phyloP scores from a whole-genome alignment of 2,113 vertebrate genomes.

The Microtus oregoni region DNA sequence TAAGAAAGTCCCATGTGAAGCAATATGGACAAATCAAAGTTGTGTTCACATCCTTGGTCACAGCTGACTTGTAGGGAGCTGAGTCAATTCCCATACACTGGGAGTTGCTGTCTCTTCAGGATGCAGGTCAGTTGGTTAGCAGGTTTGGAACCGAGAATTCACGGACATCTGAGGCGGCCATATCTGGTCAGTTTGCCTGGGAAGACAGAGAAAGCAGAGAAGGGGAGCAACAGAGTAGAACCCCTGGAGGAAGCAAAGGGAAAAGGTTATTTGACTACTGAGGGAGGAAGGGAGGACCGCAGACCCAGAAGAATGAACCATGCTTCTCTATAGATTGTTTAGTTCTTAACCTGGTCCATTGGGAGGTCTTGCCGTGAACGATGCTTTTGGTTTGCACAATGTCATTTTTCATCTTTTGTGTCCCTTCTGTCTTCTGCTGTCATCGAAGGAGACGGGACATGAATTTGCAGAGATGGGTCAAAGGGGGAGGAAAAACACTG shows the following conservation, averaged over 20 bases:
- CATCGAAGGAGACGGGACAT: background rate
- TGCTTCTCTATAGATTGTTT: background rate
- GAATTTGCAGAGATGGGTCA: background rate
- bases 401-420: background rate
- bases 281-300: background rate
- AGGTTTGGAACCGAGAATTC: background rate
- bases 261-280: background rate
- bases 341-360: background rate
- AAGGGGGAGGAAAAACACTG: background rate
- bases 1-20: background rate
- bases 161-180: background rate
- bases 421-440: background rate
- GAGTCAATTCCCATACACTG: background rate
- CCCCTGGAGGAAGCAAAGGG: background rate
- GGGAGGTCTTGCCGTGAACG: background rate
- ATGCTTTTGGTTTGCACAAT: background rate
- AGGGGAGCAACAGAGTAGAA: background rate
- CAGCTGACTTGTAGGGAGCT: background rate
- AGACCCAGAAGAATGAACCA: background rate
- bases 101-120: background rate
- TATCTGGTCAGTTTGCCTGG: background rate
- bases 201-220: background rate
- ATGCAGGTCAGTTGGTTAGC: background rate
- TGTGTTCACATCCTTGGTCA: background rate
- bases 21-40: background rate